Base-by-base conservation (phyloP, 2,113 vertebrate genomes). In the Bungarus multicinctus region DNA sequence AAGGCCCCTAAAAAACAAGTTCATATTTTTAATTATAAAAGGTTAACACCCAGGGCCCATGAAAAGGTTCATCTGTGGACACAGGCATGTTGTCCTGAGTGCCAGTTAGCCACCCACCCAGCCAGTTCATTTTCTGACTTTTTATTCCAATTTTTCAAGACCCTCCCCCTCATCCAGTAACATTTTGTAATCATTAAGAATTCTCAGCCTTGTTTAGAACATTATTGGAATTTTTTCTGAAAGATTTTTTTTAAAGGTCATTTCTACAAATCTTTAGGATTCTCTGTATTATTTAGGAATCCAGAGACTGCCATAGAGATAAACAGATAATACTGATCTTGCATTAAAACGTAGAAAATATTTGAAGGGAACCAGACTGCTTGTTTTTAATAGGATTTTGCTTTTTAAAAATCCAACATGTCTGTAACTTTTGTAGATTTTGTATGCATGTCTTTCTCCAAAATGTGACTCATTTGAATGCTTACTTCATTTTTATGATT, bases 381-480 rank as follows among this genome's bases (percentile, higher is more conserved):
- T 87, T 52, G 4, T 52, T 89, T 87, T 47, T 60, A 60, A 60
- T 39, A 53, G 39, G 30, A 39, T 95, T 95, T 93, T 94, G 87
- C 95, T 93, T 94, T 94, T 74, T 60, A 5, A 0, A 93, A 93
- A 94, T 57, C 74, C 91, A 92, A 92, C 34, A 39, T 1, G 34
- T 39, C 91, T 92, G 94, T 91, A 89, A 92, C 53, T 85, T 85
- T 55, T 89, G 57, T 95, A 92, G 7, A 90, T 94, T 96, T 93
- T 94, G 90, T 74, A 57, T 94, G 95, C 94, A 93, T 95, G 92
- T 94, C 91, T 58, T 95, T 95, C 96, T 97, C 95, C 93, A 96
- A 96, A 30, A 94, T 69, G 89, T 96, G 95, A 96, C 93, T 97
- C 93, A 92, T 87, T 95, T 90, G 93, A 94, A 34, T 95, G 88